Conservation (phyloP, 2,113 vertebrate species). For the Mustela lutreola region DNA sequence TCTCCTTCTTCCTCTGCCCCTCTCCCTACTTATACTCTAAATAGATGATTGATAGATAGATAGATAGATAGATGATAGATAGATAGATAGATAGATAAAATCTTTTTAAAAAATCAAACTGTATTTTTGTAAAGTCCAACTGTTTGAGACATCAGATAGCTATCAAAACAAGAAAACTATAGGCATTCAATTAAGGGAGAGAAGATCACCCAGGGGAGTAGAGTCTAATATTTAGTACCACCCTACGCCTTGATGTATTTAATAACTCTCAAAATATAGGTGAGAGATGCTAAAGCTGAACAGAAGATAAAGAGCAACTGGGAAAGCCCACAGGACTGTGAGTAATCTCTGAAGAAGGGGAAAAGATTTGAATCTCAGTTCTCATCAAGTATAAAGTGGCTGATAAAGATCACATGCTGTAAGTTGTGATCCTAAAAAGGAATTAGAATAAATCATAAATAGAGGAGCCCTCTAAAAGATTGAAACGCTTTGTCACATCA, state of each 20-base stretch:
- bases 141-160: background rate
- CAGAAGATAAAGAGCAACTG: no score
- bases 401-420: background rate
- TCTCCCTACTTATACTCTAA: background rate
- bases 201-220: background rate
- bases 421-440: background rate
- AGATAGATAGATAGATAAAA: background rate
- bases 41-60: background rate
- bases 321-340: background rate
- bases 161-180: background rate
- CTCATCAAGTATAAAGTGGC: background rate
- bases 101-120: background rate
- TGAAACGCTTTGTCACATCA: background rate
- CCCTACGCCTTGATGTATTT: background rate
- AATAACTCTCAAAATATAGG: background rate
- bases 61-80: no score
- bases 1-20: background rate
- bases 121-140: background rate
- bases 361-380: background rate
- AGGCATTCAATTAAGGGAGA: background rate
- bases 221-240: background rate
- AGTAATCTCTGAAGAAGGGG: background rate
- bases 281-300: background rate
- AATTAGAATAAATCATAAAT: background rate
- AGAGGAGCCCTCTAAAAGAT: background rate